Base-by-base conservation (phyloP, 2,113 vertebrate genomes). In the Rutilus rutilus region DNA sequence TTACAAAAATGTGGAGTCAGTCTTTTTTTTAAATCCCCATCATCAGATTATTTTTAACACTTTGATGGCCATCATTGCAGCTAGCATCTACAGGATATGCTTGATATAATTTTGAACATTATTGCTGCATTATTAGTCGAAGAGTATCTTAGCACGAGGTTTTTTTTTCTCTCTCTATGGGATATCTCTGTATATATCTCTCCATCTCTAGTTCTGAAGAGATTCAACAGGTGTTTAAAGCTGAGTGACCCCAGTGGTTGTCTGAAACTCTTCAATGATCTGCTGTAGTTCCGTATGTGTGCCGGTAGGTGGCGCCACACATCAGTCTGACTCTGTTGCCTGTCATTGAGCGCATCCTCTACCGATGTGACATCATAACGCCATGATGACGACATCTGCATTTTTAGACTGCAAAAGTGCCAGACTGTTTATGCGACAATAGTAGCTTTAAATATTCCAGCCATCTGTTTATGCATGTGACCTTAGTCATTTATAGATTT, bases 331-430 rank as follows among this genome's bases (percentile, higher is more conserved):
- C 8, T 60, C 52, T 65, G 67, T 57, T 83, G 90, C 73, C 80
- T 92, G 93, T 93, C 92, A 93, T 92, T 92, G 93, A 93, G 90
- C 87, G 90, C 90, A 90, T 89, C 92, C 88, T 92, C 86, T 87
- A 76, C 89, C 88, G 86, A 81, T 25, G 92, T 91, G 91, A 92
- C 92, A 92, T 94, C 87, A 92, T 89, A 60, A 87, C 79, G 89
- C 67, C 87, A 75, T 88, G 78, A 82, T 88, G 78, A 82, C 47
- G 81, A 87, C 90, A 88, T 87, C 79, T 89, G 88, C 90, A 36
- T 80, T 81, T 82, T 65, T 80, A 82, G 84, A 83, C 33, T 33
- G 33, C 42, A 75, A 3, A 74, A 30, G 15, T 62, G 39, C 21
- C 77, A 62, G 77, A 62, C 19, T 79, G 77, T 60, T 79, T 79